phyloP scores from a whole-genome alignment of 2,797 vertebrate genomes.

The Dryobates pubescens region DNA sequence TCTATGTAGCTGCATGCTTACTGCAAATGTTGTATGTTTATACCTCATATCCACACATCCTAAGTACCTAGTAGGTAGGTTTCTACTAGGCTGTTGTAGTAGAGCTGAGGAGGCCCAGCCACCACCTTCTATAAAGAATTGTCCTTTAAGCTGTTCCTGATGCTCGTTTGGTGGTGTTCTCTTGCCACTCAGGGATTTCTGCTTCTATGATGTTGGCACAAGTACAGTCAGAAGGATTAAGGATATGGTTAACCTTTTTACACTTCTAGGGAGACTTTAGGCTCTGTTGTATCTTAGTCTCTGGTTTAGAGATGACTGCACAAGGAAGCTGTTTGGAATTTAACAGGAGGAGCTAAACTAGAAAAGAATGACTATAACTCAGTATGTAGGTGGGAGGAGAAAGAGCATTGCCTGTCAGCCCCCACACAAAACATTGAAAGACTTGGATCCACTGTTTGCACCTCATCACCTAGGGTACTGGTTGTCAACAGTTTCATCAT shows the following conservation, averaged over 20 bases:
- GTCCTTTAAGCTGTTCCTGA: neutral
- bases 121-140: neutral
- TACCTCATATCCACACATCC: neutral
- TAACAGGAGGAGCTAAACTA: neutral
- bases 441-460: neutral
- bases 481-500: neutral
- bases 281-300: neutral
- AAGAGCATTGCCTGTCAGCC: conserved; percentile 13
- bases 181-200: neutral
- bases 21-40: neutral
- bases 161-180: neutral
- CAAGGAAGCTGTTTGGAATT: neutral
- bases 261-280: neutral
- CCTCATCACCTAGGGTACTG: neutral
- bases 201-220: neutral
- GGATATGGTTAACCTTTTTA: neutral
- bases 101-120: neutral
- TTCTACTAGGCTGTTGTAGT: neutral
- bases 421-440: neutral
- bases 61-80: neutral
- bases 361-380: neutral
- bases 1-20: neutral
- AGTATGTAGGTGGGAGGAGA: neutral
- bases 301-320: neutral
- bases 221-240: neutral